These are phyloP conservation scores for Oceanodroma leucorhoa DNA, from an alignment of 2,797 vertebrate genomes.

Conservation along the genomic window DNA sequence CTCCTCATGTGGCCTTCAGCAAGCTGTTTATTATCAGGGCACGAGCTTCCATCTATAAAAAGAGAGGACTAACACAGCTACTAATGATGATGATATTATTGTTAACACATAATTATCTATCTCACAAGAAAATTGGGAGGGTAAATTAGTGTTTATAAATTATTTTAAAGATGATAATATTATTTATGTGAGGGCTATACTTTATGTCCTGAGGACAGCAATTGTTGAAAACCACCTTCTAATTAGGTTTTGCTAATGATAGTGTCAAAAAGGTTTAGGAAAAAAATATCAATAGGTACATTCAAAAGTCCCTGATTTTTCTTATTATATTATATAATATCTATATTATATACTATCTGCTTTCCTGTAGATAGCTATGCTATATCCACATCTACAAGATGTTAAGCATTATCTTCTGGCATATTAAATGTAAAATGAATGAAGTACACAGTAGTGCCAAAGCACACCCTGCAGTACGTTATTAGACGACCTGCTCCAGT, in stretches of 20 bases:
- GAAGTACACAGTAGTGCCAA: not conserved
- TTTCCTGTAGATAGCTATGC: not conserved
- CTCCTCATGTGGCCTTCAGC: conserved; percentile 4
- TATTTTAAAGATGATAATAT: conserved; percentile 18
- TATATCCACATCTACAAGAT: not conserved
- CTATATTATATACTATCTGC: not conserved
- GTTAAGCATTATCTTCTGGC: not conserved
- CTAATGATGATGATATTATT: conserved; percentile 25
- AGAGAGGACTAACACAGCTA: not conserved
- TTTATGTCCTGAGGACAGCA: not conserved
- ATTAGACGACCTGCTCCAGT: not conserved
- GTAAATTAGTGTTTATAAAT: conserved; percentile 35
- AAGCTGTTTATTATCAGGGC: conserved; percentile 19
- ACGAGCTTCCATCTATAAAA: not conserved
- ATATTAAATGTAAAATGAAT: not conserved
- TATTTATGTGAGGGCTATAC: conserved; percentile 9
- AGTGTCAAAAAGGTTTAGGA: not conserved
- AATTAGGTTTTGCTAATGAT: conserved; percentile 34
- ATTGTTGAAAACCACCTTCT: conserved; percentile 3
- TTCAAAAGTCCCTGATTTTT: not conserved
- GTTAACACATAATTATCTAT: conserved; percentile 37
- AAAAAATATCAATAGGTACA: not conserved
- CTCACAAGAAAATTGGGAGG: conserved; percentile 7
- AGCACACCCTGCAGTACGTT: not conserved
- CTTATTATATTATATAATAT: not conserved